These are phyloP conservation scores for Amniataba percoides DNA, from an alignment of 2,797 vertebrate genomes.

Conservation along the genomic window DNA sequence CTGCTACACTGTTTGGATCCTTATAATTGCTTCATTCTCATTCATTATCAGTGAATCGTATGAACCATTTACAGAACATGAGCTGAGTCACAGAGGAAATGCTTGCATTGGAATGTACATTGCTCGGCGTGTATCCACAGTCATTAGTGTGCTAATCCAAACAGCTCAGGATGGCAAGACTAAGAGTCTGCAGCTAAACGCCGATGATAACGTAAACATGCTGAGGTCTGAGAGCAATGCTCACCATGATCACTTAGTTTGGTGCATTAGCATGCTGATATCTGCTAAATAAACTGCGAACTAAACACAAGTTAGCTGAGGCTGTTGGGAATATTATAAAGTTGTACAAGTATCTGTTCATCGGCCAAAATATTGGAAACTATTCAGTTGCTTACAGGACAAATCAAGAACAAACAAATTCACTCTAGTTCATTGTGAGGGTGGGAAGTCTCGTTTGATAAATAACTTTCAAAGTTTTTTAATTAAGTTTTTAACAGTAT, in stretches of 20 bases:
- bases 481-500: no score
- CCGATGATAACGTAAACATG: neutral
- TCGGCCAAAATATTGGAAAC: neutral
- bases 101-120: neutral
- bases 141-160: neutral
- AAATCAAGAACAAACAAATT: neutral
- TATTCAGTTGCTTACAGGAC: neutral
- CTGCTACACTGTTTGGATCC: neutral
- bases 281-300: neutral
- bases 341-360: neutral
- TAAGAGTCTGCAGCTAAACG: neutral
- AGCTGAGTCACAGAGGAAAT: neutral
- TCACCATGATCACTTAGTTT: neutral
- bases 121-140: neutral
- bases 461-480: no score
- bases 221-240: no score
- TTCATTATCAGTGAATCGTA: neutral
- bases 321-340: no score
- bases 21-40: slow-evolving; percentile 12
- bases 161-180: neutral
- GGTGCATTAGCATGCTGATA: neutral
- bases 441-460: neutral
- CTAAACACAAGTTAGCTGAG: neutral
- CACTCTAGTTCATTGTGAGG: neutral
- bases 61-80: neutral